Percentiles rank a stretch among this genome's conserved stretches.
These are phyloP conservation scores for Drosophila jambulina DNA, from an alignment of 1,140 invertebrate genomes.

Conservation along the genomic window DNA sequence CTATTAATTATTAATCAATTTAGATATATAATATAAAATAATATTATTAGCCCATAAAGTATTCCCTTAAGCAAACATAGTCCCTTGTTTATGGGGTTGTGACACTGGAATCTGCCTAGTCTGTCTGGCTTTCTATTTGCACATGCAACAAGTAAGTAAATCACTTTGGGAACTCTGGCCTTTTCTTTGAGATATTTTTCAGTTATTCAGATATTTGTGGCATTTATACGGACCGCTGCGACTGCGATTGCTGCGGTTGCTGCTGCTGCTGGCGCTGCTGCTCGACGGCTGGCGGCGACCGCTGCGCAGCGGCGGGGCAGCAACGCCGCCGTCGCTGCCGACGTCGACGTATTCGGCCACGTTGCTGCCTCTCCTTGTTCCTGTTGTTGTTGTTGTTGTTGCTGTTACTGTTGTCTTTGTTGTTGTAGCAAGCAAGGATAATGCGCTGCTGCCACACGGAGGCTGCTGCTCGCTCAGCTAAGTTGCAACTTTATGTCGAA, in stretches of 20 bases:
- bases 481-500: conserved; percentile 11
- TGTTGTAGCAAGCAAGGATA: not conserved
- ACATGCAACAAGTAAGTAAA: conserved; percentile 13
- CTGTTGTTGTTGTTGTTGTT: conserved; percentile 17
- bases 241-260: conserved; percentile 70
- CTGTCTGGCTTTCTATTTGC: not conserved
- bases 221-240: conserved; percentile 65
- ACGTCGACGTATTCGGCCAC: conserved; percentile 57
- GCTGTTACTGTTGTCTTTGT: conserved; percentile 12
- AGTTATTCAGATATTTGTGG: not conserved
- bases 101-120: not conserved
- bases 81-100: not conserved
- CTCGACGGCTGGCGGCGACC: conserved; percentile 52
- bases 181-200: not conserved
- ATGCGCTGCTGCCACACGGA: conserved; percentile 1
- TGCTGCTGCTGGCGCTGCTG: conserved; percentile 75
- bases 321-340: conserved; percentile 41
- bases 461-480: conserved; percentile 6
- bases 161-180: not conserved
- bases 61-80: not conserved
- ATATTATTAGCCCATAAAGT: not conserved
- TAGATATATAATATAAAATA: no score
- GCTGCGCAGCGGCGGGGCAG: conserved; percentile 42
- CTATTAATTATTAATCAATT: no score
- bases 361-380: conserved; percentile 27